Evolutionary conservation across 2,113 vertebrate genomes (phyloP).

Genomic region (Gracilinanus agilis): DNA sequence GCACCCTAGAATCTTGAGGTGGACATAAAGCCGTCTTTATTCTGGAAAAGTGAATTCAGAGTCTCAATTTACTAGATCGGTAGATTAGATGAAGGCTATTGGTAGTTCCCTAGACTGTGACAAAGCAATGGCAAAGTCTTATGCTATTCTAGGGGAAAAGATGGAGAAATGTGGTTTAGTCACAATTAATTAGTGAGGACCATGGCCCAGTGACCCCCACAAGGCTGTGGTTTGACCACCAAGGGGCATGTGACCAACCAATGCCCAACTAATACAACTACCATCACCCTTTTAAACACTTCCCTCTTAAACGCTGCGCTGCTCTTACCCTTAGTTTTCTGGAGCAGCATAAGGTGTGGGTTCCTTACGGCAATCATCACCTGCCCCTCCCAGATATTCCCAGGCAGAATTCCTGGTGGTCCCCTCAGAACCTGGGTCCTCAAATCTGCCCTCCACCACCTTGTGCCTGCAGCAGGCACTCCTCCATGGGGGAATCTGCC

Average conservation of each 20-base stretch:
- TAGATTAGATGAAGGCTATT: not conserved
- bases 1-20: not conserved
- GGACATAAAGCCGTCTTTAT: not conserved
- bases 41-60: not conserved
- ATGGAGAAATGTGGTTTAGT: not conserved
- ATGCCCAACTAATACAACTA: not conserved
- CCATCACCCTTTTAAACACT: not conserved
- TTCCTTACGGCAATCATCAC: no score
- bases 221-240: not conserved
- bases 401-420: not conserved
- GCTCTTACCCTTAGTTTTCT: not conserved
- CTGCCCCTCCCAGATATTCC: not conserved
- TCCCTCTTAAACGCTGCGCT: no score
- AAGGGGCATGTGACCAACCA: not conserved
- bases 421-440: not conserved
- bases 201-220: not conserved
- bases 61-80: not conserved
- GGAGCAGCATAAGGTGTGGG: not conserved
- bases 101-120: not conserved
- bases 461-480: not conserved
- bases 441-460: not conserved
- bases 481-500: not conserved
- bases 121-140: not conserved
- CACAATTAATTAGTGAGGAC: not conserved
- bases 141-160: not conserved